Base-by-base conservation (phyloP, 2,797 vertebrate genomes). In the Fistularia commersonii region DNA sequence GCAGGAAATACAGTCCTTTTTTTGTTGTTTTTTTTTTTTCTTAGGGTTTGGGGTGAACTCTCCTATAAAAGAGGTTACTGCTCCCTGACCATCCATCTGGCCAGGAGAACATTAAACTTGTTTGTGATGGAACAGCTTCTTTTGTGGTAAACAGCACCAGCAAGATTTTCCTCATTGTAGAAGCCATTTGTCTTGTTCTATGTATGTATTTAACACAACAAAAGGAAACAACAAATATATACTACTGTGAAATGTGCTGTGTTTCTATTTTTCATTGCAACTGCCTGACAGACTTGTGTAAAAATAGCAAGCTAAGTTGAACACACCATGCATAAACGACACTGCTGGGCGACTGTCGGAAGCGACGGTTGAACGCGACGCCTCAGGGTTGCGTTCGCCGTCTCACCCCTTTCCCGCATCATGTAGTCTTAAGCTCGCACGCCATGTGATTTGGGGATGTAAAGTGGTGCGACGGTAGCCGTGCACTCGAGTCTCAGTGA, bases 191-290 rank as follows among this genome's bases (percentile, higher is more conserved):
- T 90, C 74, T 79, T 85, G 82, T 82, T 83, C 75, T 79, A 77
- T 88, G 75, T 88, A 76, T 81, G 83, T 89, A 86, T 83, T 81
- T 82, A 83, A 79, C 74, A 56, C 74, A 55, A 67, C 72, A 81
- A 86, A 85, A 84, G 72, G 49, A 60, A 77, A 79, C 69, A 75
- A 77, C 66, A 79, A 80, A 86, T 82, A 85, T 82, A 85, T 78
- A 84, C 83, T 83, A 85, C 82, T 88, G 88, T 90, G 85, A 91
- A 88, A 81, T 78, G 86, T 92, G 80, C 84, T 78, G 74, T 79
- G 70, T 80, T 85, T 81, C 66, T 57, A 64, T 79, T 89, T 83
- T 72, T 72, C 66, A 83, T 77, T 59, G 66, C 77, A 69, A 66
- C 65, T 34, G 41, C 64, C 52, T 50, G 47, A 41, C 44, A 11